Conservation (phyloP, 2,888 invertebrate species). For the Linyphia triangularis region DNA sequence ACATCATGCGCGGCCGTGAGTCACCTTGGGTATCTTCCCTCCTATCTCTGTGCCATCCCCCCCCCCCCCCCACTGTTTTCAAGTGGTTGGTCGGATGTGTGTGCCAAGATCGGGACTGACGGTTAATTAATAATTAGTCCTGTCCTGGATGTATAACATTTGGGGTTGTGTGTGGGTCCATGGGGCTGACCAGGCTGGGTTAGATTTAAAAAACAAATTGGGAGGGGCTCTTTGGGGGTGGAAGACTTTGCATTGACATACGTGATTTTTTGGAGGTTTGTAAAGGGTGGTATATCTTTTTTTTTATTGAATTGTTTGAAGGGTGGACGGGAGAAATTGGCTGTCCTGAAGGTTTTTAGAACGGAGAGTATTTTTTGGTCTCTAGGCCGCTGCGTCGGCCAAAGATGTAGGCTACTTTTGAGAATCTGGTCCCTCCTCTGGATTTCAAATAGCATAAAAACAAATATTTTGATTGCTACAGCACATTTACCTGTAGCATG, state of each 20-base stretch:
- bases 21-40: slow-evolving; percentile 66
- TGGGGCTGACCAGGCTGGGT: not conserved
- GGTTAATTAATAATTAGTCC: slow-evolving; percentile 74
- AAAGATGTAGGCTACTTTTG: too few relatives aligned
- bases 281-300: not conserved
- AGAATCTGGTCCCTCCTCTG: too few relatives aligned
- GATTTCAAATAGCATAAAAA: too few relatives aligned
- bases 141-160: slow-evolving; percentile 9
- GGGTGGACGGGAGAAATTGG: not conserved
- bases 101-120: slow-evolving; percentile 50
- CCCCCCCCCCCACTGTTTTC: not conserved
- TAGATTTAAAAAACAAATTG: not conserved
- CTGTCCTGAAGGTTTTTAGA: not conserved
- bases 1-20: slow-evolving; percentile 73
- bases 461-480: too few relatives aligned
- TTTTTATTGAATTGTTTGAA: not conserved
- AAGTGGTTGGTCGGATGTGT: slow-evolving; percentile 61
- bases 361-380: too few relatives aligned
- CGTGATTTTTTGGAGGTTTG: not conserved
- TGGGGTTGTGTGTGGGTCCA: not conserved
- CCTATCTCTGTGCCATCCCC: slow-evolving; percentile 55
- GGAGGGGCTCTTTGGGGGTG: not conserved
- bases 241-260: not conserved
- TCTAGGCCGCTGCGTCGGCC: too few relatives aligned
- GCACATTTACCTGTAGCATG: too few relatives aligned